Percentiles rank a stretch among this genome's conserved stretches.
Evolutionary conservation across 2,888 invertebrate genomes (phyloP).

Genomic region (Helicoverpa assulta): DNA sequence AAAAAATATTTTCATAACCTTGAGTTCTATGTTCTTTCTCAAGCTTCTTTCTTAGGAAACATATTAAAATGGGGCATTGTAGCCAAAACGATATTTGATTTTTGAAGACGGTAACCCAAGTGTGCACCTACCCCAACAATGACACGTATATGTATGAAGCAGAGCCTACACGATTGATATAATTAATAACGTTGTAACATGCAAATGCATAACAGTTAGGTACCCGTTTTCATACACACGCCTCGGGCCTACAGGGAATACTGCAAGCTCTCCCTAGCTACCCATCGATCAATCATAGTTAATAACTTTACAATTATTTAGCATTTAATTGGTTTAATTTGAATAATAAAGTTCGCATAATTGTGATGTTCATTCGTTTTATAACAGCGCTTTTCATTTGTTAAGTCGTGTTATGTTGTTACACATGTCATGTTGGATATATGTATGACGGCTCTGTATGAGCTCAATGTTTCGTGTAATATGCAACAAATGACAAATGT

Average conservation of each 20-base stretch:
- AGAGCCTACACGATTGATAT: conserved; percentile 30
- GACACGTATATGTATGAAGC: conserved; percentile 1
- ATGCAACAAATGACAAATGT: too few relatives aligned
- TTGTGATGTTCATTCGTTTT: background rate
- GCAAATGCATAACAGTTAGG: conserved; percentile 52
- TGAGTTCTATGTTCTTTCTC: too few relatives aligned
- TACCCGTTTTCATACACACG: conserved; percentile 15
- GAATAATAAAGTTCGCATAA: background rate
- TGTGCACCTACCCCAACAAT: background rate
- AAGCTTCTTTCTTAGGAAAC: too few relatives aligned
- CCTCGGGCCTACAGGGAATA: conserved; percentile 4
- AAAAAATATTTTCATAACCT: too few relatives aligned
- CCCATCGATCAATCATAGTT: conserved; percentile 30
- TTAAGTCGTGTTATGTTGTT: too few relatives aligned
- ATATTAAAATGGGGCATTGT: background rate
- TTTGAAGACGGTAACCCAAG: background rate
- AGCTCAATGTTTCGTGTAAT: too few relatives aligned
- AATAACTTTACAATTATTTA: conserved; percentile 15
- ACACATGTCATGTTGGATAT: too few relatives aligned
- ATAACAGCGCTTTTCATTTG: background rate
- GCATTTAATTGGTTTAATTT: conserved; percentile 8
- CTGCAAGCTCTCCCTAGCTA: conserved; percentile 13
- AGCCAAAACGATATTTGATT: background rate
- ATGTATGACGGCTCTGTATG: too few relatives aligned
- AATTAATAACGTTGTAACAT: conserved; percentile 62